phyloP scores from a whole-genome alignment of 1,140 invertebrate genomes.

The Rhyacophila brunnea region DNA sequence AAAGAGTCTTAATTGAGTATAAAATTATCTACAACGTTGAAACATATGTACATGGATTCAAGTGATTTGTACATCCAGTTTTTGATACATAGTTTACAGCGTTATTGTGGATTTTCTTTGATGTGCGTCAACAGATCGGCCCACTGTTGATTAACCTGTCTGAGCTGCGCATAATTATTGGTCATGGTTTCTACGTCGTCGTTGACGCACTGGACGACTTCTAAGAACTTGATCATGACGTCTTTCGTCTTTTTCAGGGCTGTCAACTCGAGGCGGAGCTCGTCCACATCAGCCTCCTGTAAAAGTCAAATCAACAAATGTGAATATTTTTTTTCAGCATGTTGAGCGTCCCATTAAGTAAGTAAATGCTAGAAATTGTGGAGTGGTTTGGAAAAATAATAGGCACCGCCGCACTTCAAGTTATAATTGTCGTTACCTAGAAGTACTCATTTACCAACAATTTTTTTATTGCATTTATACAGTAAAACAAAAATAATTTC shows the following conservation, averaged over 20 bases:
- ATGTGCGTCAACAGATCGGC: constrained; percentile 4
- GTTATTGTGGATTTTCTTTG: not conserved
- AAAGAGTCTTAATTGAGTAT: no score
- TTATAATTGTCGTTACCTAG: not conserved
- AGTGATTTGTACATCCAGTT: not conserved
- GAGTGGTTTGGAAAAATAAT: not conserved
- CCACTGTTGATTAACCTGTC: constrained; percentile 26
- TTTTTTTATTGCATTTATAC: not conserved
- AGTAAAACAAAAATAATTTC: not conserved
- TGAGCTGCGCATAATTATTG: constrained; percentile 20
- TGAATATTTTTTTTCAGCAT: not conserved
- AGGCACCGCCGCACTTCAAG: not conserved
- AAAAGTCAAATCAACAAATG: constrained; percentile 1
- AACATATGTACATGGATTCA: no score
- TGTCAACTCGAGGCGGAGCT: constrained; percentile 17
- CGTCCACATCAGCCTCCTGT: constrained; percentile 16
- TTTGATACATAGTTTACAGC: not conserved
- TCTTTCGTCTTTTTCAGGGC: constrained; percentile 18
- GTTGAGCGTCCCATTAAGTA: not conserved
- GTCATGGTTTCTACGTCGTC: constrained; percentile 24
- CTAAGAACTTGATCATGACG: constrained; percentile 21
- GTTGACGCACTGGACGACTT: constrained; percentile 17
- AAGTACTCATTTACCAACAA: not conserved
- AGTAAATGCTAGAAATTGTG: not conserved
- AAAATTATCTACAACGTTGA: no score